Percentiles rank a stretch among this genome's conserved stretches.
phyloP scores from a whole-genome alignment of 2,113 vertebrate genomes.

The Todiramphus saurophagus region DNA sequence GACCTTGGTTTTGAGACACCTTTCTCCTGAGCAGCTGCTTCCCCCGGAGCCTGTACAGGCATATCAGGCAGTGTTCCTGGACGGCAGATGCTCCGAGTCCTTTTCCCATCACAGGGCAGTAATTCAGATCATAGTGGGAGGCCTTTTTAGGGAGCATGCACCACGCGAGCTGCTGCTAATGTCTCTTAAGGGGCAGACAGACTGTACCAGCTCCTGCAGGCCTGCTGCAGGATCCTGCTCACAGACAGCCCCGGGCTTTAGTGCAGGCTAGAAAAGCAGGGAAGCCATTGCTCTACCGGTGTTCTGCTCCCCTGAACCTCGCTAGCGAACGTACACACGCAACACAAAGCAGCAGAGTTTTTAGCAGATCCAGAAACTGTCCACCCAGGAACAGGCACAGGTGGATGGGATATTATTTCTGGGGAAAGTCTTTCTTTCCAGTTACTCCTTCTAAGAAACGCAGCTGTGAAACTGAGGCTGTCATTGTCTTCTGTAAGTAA shows the following conservation, averaged over 20 bases:
- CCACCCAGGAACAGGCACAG: neutral
- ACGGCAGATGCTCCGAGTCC: neutral
- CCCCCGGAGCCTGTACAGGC: neutral
- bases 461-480: neutral
- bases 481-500: neutral
- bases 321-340: rapidly evolving
- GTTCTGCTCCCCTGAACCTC: neutral
- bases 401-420: neutral
- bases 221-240: neutral
- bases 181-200: neutral
- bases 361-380: rapidly evolving
- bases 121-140: rapidly evolving
- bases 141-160: neutral
- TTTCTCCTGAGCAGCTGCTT: neutral
- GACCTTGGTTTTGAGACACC: neutral
- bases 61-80: rapidly evolving
- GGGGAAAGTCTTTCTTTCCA: neutral
- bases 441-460: neutral
- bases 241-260: neutral
- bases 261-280: neutral
- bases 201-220: neutral
- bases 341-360: neutral
- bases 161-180: rapidly evolving
- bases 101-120: neutral
- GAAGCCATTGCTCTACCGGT: neutral